Evolutionary conservation across 2,888 invertebrate genomes (phyloP).

Genomic region (Ormyrus thymus): DNA sequence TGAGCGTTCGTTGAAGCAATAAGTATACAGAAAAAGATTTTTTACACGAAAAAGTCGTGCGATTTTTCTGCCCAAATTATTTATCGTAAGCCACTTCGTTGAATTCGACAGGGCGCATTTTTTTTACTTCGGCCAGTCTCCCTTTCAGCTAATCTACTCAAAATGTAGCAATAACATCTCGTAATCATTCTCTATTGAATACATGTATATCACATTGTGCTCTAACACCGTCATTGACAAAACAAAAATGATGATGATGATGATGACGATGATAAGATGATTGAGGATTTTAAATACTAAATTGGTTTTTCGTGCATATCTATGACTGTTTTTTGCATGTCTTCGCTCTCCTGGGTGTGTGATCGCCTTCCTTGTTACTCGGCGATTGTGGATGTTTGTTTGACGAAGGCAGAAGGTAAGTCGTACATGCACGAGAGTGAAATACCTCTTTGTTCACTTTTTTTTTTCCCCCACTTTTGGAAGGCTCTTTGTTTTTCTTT

Average conservation of each 20-base stretch:
- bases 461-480: too few relatives aligned
- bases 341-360: slow-evolving; percentile 42
- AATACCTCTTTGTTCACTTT: too few relatives aligned
- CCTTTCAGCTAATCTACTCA: slow-evolving; percentile 35
- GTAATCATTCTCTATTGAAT: slow-evolving; percentile 2
- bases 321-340: slow-evolving; percentile 55
- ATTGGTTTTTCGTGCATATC: slow-evolving; percentile 42
- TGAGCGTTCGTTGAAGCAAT: too few relatives aligned
- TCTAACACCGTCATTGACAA: neutral
- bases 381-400: slow-evolving; percentile 41
- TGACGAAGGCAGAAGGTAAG: slow-evolving; percentile 53
- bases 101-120: neutral
- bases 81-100: slow-evolving; percentile 1
- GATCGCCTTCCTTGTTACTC: slow-evolving; percentile 39
- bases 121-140: slow-evolving; percentile 17
- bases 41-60: neutral
- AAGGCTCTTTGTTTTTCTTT: too few relatives aligned
- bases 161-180: slow-evolving; percentile 2
- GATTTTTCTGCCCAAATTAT: neutral
- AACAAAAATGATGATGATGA: slow-evolving; percentile 11
- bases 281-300: slow-evolving; percentile 28
- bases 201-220: slow-evolving; percentile 10
- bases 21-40: too few relatives aligned
- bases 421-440: neutral
- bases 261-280: slow-evolving; percentile 17